Evolutionary conservation across 1,140 invertebrate genomes (phyloP).

Genomic region (Drosophila eugracilis): DNA sequence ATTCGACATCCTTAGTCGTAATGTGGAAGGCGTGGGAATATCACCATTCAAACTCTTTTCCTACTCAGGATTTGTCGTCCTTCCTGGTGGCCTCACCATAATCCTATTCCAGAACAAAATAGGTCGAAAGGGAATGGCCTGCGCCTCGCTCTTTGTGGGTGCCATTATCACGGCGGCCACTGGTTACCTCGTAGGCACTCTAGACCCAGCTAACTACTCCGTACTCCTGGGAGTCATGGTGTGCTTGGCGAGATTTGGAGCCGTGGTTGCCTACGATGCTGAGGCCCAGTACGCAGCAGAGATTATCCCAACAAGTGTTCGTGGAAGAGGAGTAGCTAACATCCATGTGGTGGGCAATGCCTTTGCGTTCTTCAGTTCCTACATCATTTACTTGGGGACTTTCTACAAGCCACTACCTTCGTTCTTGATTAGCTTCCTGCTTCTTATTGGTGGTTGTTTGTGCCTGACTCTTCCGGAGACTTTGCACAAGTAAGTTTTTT

Average conservation of each 20-base stretch:
- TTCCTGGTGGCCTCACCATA: slow-evolving; percentile 86
- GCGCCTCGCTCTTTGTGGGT: slow-evolving; percentile 85
- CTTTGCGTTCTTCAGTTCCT: slow-evolving; percentile 76
- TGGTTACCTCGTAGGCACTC: slow-evolving; percentile 77
- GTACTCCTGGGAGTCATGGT: slow-evolving; percentile 68
- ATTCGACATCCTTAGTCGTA: slow-evolving; percentile 87
- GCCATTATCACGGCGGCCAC: slow-evolving; percentile 85
- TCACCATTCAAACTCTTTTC: slow-evolving; percentile 87
- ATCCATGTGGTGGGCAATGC: slow-evolving; percentile 87
- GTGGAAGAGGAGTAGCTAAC: slow-evolving; percentile 86
- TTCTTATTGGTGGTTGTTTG: slow-evolving; percentile 86
- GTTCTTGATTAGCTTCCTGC: slow-evolving; percentile 86
- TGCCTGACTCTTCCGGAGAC: slow-evolving; percentile 88
- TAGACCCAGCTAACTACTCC: slow-evolving; percentile 50
- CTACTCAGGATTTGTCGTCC: slow-evolving; percentile 85
- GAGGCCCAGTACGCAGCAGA: slow-evolving; percentile 88
- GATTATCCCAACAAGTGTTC: slow-evolving; percentile 88
- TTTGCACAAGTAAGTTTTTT: slow-evolving; percentile 82
- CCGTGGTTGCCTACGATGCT: slow-evolving; percentile 88
- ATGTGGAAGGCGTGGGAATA: slow-evolving; percentile 86
- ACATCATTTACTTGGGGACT: slow-evolving; percentile 83
- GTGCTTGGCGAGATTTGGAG: slow-evolving; percentile 87
- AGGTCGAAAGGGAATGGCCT: slow-evolving; percentile 87
- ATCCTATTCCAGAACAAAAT: slow-evolving; percentile 86
- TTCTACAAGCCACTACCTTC: slow-evolving; percentile 86